phyloP scores from a whole-genome alignment of 1,140 invertebrate species.

The Zophobas morio region DNA sequence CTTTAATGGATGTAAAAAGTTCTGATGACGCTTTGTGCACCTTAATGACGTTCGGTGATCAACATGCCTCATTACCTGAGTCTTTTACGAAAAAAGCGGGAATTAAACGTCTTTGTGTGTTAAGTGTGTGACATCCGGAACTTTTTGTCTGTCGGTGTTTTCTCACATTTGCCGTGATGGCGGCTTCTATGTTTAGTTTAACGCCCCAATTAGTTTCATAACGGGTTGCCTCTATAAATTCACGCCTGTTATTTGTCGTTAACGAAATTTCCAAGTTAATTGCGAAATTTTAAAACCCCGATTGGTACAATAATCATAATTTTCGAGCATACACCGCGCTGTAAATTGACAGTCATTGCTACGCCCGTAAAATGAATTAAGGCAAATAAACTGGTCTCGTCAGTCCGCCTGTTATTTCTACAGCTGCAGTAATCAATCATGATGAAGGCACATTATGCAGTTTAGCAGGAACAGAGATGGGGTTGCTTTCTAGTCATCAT shows the following conservation, averaged over 20 bases:
- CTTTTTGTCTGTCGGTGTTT: constrained; percentile 1
- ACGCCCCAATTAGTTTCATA: constrained; percentile 6
- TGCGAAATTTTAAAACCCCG: constrained; percentile 14
- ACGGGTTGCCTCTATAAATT: background rate
- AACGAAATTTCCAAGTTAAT: background rate
- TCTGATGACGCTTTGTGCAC: background rate
- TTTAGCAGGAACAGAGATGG: constrained; percentile 2
- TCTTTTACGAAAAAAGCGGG: background rate
- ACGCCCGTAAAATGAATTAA: constrained; percentile 29
- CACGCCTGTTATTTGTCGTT: background rate
- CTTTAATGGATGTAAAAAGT: background rate
- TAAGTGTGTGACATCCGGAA: constrained; percentile 1
- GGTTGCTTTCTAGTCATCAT: constrained; percentile 24
- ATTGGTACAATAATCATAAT: constrained; percentile 28
- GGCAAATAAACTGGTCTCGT: constrained; percentile 13
- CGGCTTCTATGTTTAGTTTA: background rate
- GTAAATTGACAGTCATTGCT: constrained; percentile 30
- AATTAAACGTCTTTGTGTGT: constrained; percentile 11
- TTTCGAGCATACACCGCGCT: constrained; percentile 3
- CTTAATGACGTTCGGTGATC: constrained; percentile 16
- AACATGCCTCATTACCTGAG: constrained; percentile 16
- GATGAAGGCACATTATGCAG: constrained; percentile 45
- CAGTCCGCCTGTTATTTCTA: constrained; percentile 26
- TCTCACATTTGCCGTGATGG: constrained; percentile 1
- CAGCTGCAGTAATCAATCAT: constrained; percentile 48